Conservation (phyloP, 2,113 vertebrate genomes). For the Recurvirostra avosetta region DNA sequence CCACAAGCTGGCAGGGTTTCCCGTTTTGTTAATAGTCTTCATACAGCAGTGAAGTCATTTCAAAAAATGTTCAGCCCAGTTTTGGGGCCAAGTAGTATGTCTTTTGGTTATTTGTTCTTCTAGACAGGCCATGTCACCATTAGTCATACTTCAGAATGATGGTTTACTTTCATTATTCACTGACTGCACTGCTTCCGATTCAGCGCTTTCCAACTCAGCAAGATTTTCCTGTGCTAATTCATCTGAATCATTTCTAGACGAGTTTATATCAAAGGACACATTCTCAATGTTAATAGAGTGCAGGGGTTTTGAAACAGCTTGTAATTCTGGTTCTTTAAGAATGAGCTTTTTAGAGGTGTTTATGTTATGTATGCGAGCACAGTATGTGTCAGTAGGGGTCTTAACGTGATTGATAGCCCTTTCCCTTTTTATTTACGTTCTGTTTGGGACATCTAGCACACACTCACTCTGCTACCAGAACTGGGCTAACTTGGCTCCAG, state of each 20-base stretch:
- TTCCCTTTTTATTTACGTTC: neutral
- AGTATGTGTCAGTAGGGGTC: neutral
- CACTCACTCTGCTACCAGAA: neutral
- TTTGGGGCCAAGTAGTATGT: conserved; percentile 38
- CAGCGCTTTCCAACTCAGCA: conserved; percentile 27
- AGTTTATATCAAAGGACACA: conserved; percentile 44
- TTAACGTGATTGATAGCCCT: neutral
- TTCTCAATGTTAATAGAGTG: conserved; percentile 51
- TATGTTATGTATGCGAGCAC: neutral
- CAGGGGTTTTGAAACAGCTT: neutral
- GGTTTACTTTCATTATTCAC: conserved; percentile 64
- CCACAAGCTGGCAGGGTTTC: conserved; percentile 3
- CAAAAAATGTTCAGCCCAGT: conserved; percentile 23
- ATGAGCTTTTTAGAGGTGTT: neutral
- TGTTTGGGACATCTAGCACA: neutral
- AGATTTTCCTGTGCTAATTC: conserved; percentile 58
- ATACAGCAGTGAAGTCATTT: conserved; percentile 1
- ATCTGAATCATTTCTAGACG: conserved; percentile 43
- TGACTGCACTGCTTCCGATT: conserved; percentile 26
- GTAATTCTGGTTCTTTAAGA: neutral
- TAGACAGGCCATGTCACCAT: conserved; percentile 46
- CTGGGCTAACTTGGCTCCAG: neutral
- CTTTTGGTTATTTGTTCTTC: conserved; percentile 56
- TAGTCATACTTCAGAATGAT: conserved; percentile 47
- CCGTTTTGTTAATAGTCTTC: conserved; percentile 18